Percentiles rank a stretch among this genome's conserved stretches.
These are phyloP conservation scores for Cantharis lateralis DNA, from an alignment of 2,888 invertebrate genomes.

Conservation along the genomic window DNA sequence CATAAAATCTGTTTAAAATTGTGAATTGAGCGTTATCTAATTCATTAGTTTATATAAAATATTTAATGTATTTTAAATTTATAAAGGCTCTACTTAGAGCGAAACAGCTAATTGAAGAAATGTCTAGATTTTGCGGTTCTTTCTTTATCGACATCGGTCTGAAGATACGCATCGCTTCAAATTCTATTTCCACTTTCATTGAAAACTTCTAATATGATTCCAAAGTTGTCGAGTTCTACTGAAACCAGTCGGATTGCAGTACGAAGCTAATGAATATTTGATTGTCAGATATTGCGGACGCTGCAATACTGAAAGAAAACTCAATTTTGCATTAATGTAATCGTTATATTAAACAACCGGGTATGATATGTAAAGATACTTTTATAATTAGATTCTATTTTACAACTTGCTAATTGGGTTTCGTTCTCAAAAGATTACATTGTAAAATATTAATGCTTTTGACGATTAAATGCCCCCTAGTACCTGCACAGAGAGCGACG, in stretches of 20 bases:
- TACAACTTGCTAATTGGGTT: neutral
- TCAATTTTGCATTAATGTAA: constrained; percentile 23
- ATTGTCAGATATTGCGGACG: constrained; percentile 24
- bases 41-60: neutral
- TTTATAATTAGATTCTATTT: neutral
- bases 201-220: constrained; percentile 28
- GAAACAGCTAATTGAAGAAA: neutral
- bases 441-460: neutral
- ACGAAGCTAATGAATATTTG: constrained; percentile 27
- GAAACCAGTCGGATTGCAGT: constrained; percentile 21
- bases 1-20: neutral
- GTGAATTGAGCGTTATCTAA: neutral
- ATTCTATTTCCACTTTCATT: constrained; percentile 23
- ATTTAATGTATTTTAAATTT: neutral
- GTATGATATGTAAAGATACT: constrained; percentile 1
- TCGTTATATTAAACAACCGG: constrained; percentile 14
- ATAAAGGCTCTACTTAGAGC: neutral
- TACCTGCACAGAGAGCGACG: neutral
- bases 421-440: neutral
- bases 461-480: neutral
- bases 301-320: constrained; percentile 25
- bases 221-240: constrained; percentile 22
- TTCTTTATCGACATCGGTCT: constrained; percentile 18
- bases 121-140: constrained; percentile 8
- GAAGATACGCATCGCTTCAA: constrained; percentile 23